phyloP scores from a whole-genome alignment of 2,113 vertebrate genomes.

The Hippocampus mohnikei region DNA sequence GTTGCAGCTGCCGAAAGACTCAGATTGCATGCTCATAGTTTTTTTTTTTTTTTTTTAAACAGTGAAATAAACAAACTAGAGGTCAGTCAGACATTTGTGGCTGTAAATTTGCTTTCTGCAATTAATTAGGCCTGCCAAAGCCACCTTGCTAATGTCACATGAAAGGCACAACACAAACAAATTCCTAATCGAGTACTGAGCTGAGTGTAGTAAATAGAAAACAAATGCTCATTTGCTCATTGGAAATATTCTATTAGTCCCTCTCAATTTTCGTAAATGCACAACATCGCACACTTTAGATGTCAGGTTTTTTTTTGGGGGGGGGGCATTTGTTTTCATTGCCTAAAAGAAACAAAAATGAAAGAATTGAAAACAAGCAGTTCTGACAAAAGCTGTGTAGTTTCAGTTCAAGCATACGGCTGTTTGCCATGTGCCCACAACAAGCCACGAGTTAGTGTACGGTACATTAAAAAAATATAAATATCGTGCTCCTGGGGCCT shows the following conservation, averaged over 20 bases:
- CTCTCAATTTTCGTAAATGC: constrained; percentile 42
- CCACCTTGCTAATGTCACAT: constrained; percentile 9
- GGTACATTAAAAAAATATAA: constrained; percentile 66
- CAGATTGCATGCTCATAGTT: not conserved
- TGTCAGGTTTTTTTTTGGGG: not conserved
- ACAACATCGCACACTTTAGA: not conserved
- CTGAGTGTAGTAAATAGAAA: not conserved
- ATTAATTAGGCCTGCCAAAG: constrained; percentile 4
- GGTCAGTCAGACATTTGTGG: constrained; percentile 4
- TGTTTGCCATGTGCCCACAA: constrained; percentile 58
- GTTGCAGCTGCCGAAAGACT: not conserved
- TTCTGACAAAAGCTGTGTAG: constrained; percentile 6
- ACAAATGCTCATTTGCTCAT: not conserved
- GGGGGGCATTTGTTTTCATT: constrained; percentile 20
- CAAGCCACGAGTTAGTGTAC: constrained; percentile 65
- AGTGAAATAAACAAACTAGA: constrained; percentile 8
- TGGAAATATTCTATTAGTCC: constrained; percentile 17
- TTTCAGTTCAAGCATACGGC: constrained; percentile 48
- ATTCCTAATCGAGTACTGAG: not conserved
- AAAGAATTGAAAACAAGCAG: constrained; percentile 26
- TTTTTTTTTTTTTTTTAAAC: not conserved
- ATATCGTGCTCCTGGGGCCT: constrained; percentile 47
- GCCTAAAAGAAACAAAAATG: constrained; percentile 13
- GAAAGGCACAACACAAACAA: not conserved
- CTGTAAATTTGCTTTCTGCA: not conserved